Evolutionary conservation across 2,113 vertebrate species (phyloP).

Genomic region (Podiceps cristatus): DNA sequence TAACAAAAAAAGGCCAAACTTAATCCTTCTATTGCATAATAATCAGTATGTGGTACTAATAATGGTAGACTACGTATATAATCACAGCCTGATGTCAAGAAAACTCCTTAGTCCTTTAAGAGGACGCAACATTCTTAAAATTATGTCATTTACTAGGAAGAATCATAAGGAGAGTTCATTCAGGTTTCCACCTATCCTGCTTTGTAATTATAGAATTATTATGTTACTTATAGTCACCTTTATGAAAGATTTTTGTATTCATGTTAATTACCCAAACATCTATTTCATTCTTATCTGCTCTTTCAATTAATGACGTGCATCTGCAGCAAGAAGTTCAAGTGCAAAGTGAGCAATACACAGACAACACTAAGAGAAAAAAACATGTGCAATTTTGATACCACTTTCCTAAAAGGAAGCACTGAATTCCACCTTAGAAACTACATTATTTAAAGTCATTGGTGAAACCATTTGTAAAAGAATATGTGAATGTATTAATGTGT

Average conservation of each 20-base stretch:
- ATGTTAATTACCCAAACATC: neutral
- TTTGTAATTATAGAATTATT: neutral
- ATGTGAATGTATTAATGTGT: neutral
- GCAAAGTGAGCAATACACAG: neutral
- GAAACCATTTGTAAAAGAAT: neutral
- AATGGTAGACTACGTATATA: rapidly evolving
- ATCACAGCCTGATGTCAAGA: neutral
- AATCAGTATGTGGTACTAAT: neutral
- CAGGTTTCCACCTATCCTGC: neutral
- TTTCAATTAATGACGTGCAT: neutral
- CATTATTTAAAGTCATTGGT: neutral
- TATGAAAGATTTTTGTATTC: neutral
- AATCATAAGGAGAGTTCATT: neutral
- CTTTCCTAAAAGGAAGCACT: neutral
- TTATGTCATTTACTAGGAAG: neutral
- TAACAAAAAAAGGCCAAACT: neutral
- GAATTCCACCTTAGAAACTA: neutral
- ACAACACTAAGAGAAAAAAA: neutral
- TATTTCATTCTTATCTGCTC: neutral
- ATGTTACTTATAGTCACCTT: neutral
- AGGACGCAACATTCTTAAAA: neutral
- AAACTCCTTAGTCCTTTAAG: neutral
- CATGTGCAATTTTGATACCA: neutral
- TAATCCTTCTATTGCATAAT: neutral
- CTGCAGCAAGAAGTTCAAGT: neutral